These are phyloP conservation scores for Melieria crassipennis DNA, from an alignment of 2,888 invertebrate genomes.

Conservation along the genomic window DNA sequence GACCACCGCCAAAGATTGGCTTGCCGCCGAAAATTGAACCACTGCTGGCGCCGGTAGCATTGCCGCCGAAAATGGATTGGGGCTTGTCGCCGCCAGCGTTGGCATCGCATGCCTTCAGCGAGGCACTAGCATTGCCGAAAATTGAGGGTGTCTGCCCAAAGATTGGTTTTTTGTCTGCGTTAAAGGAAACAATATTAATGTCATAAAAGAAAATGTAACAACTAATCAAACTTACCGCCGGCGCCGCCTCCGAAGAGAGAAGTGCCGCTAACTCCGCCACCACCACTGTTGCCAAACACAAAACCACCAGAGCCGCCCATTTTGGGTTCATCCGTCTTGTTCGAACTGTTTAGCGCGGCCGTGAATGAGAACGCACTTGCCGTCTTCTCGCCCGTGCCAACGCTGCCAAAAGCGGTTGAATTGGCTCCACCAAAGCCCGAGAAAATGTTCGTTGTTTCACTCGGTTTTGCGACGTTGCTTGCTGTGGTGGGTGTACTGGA, in stretches of 20 bases:
- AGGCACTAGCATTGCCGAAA: slow-evolving; percentile 39
- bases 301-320: slow-evolving; percentile 45
- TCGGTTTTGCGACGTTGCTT: slow-evolving; percentile 15
- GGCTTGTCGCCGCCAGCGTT: slow-evolving; percentile 39
- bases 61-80: slow-evolving; percentile 47
- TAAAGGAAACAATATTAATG: slow-evolving; percentile 1
- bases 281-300: slow-evolving; percentile 51
- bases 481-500: slow-evolving; percentile 25
- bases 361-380: slow-evolving; percentile 48
- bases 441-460: slow-evolving; percentile 33
- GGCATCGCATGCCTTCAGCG: slow-evolving; percentile 20
- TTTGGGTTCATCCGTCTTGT: slow-evolving; percentile 37
- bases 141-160: slow-evolving; percentile 49
- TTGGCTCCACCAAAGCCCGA: slow-evolving; percentile 45
- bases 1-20: slow-evolving; percentile 39
- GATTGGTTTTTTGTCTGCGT: slow-evolving; percentile 45
- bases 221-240: slow-evolving; percentile 6
- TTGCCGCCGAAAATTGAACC: slow-evolving; percentile 42
- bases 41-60: slow-evolving; percentile 8
- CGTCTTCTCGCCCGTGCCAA: slow-evolving; percentile 39
- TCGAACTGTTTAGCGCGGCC: slow-evolving; percentile 44
- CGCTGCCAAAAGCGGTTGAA: slow-evolving; percentile 35
- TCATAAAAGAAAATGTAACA: not conserved
- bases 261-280: slow-evolving; percentile 25
- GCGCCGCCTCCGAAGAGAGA: slow-evolving; percentile 41